Evolutionary conservation across 2,888 invertebrate genomes (phyloP), one percentile per base, ranked within the genome.

Genomic region (Brachyopa scutellaris): DNA sequence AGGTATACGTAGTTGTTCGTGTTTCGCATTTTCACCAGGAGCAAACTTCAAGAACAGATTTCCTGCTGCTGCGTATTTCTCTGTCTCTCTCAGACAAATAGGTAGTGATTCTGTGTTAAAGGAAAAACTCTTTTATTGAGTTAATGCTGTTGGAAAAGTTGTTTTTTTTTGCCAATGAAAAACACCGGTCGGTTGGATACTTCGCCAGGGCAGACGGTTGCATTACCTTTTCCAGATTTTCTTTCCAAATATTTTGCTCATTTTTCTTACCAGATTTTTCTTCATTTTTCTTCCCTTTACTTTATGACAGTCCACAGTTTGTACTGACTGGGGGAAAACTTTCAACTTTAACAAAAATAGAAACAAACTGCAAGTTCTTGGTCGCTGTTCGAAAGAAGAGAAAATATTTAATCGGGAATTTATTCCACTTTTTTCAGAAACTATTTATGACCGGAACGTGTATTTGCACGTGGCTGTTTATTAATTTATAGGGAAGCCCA

Each of bases 361-460:
- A 26, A 29, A 38, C 1, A 19, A 9, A 29, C 8, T 11, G 15
- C 7, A 26, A 33, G 11, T 5, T 67, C 8, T 29, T 7, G 9
- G 51, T 31, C 19, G 15, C 45, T 17, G 9, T 15, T 40, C 13
- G 9, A 17, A n/a, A 1, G 53, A 26, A 45, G 59, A 23, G 40
- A 64, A 42, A 23, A 42, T 59, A 59, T 64, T 78, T 78, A 66
- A 72, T 78, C 40, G 53, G 42, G 47, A 59, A 72, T 72, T 72
- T 78, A 72, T 72, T 72, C 59, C 51, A 45, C 53, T 78, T 72
- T 31, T 64, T 70, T 57, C 15, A 23, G 57, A 51, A 72, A 64
- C 55, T 66, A 79, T 73, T 78, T 72, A 66, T 66, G 21, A 13
- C 13, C 26, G 29, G 13, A 17, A 67, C 66, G 53, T 61, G 53